Evolutionary conservation across 2,797 vertebrate genomes (phyloP).

Genomic region (Pseudocheirus occidentalis): DNA sequence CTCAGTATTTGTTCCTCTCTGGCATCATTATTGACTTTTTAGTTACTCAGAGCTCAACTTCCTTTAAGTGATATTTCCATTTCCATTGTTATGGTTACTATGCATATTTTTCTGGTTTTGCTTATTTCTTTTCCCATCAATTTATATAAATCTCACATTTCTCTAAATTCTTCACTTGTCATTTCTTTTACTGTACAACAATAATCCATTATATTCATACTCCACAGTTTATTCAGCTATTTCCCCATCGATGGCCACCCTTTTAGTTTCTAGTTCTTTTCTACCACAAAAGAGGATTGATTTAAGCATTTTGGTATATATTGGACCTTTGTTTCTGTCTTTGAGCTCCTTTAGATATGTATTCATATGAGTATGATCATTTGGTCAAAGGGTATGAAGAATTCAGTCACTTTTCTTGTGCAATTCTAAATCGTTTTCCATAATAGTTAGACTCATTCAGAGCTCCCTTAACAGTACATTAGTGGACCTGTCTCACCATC

Average conservation of each 20-base stretch:
- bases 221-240: not conserved
- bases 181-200: not conserved
- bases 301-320: not conserved
- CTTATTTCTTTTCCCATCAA: not conserved
- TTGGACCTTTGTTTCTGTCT: not conserved
- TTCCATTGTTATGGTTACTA: not conserved
- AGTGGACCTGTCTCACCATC: not conserved
- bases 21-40: not conserved
- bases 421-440: not conserved
- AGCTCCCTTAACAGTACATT: not conserved
- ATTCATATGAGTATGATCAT: not conserved
- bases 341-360: not conserved
- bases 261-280: not conserved
- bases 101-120: not conserved
- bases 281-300: not conserved
- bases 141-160: not conserved
- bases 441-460: not conserved
- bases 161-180: not conserved
- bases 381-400: not conserved
- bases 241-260: not conserved
- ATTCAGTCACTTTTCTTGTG: not conserved
- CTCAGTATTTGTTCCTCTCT: not conserved
- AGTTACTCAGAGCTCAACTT: not conserved
- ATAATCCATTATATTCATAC: not conserved
- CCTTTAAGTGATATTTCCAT: not conserved